Conservation (phyloP, 2,888 invertebrate species). For the Zhuqinia jingwanae region DNA sequence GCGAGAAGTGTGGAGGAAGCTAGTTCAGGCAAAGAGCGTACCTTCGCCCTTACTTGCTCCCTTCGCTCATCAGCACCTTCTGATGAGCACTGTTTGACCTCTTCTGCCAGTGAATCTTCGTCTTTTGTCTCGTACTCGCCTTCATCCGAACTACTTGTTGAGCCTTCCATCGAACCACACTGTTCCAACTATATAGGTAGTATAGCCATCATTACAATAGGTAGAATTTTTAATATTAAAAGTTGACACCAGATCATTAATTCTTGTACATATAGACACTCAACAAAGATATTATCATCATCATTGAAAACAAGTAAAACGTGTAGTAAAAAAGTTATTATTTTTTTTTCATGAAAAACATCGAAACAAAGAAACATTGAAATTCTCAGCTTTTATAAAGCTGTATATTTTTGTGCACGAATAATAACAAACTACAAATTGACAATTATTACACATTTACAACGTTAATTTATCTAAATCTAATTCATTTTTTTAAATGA, state of each 20-base stretch:
- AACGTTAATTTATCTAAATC: not conserved
- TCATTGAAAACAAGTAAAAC: not conserved
- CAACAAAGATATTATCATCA: not conserved
- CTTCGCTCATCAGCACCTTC: conserved; percentile 73
- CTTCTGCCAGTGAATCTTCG: conserved; percentile 74
- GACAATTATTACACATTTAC: not conserved
- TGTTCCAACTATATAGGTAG: conserved; percentile 74
- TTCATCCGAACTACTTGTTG: conserved; percentile 79
- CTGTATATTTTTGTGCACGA: not conserved
- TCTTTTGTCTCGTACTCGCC: conserved; percentile 79
- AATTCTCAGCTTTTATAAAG: not conserved
- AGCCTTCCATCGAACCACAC: conserved; percentile 78
- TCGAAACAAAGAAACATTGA: not conserved
- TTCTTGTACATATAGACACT: conserved; percentile 24
- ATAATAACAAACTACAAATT: not conserved
- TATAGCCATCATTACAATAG: conserved; percentile 64
- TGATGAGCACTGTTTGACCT: conserved; percentile 71
- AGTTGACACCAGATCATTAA: not conserved
- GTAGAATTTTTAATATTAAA: conserved; percentile 2
- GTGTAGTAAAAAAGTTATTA: not conserved
- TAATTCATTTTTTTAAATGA: not conserved
- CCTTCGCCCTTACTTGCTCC: conserved; percentile 78
- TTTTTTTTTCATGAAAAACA: not conserved
- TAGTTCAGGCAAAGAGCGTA: conserved; percentile 79
- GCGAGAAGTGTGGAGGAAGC: conserved; percentile 76